These are phyloP conservation scores for Lamellibrachia luymesi DNA, from an alignment of 1,140 invertebrate genomes.

Conservation along the genomic window DNA sequence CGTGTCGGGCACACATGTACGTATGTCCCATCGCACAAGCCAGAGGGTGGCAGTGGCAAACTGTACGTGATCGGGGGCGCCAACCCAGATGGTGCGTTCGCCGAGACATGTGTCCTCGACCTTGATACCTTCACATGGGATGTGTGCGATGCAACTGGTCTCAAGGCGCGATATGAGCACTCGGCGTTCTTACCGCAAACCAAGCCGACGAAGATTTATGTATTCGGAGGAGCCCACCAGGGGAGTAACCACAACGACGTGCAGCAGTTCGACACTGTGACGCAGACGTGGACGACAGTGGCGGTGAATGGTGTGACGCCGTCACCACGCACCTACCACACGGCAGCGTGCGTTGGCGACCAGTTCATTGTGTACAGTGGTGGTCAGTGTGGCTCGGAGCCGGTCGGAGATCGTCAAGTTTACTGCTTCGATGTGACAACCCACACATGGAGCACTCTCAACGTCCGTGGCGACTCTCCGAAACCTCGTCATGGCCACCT, in stretches of 20 bases:
- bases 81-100: conserved; percentile 51
- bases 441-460: conserved; percentile 44
- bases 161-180: conserved; percentile 48
- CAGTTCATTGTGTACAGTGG: conserved; percentile 55
- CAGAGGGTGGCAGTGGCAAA: conserved; percentile 43
- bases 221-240: conserved; percentile 56
- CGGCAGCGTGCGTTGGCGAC: conserved; percentile 42
- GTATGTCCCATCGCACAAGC: conserved; percentile 33
- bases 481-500: conserved; percentile 57
- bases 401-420: conserved; percentile 52
- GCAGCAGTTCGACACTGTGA: conserved; percentile 46
- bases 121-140: conserved; percentile 51
- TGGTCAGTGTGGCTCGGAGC: conserved; percentile 49
- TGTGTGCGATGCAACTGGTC: conserved; percentile 41
- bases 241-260: conserved; percentile 54
- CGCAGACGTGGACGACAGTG: conserved; percentile 43
- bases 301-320: conserved; percentile 45
- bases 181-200: conserved; percentile 44
- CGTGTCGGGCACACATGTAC: conserved; percentile 54
- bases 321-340: conserved; percentile 51
- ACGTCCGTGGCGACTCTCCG: conserved; percentile 47
- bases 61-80: conserved; percentile 56
- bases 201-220: conserved; percentile 47
- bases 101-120: conserved; percentile 52
- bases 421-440: conserved; percentile 47